A percentile compares a stretch with the other conserved stretches of the same genome.
phyloP scores from a whole-genome alignment of 1,140 invertebrate species.

The Lithobius niger region DNA sequence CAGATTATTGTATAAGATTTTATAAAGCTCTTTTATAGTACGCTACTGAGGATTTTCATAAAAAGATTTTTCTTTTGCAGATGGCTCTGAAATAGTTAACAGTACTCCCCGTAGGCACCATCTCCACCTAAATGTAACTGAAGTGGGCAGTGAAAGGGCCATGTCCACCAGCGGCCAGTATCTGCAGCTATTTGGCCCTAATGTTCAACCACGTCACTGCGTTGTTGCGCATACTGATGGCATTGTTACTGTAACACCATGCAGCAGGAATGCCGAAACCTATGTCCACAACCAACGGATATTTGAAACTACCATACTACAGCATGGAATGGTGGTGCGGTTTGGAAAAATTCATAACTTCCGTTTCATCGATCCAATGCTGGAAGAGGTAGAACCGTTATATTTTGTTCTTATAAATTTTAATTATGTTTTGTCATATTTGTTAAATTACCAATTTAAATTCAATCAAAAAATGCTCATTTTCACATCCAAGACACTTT shows the following conservation, averaged over 20 bases:
- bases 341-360: slow-evolving; percentile 82
- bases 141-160: slow-evolving; percentile 50
- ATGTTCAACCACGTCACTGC: slow-evolving; percentile 82
- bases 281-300: slow-evolving; percentile 86
- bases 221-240: slow-evolving; percentile 81
- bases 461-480: no score
- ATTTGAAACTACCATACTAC: slow-evolving; percentile 79
- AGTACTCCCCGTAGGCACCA: slow-evolving; percentile 40
- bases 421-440: no score
- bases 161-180: slow-evolving; percentile 31
- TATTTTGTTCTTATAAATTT: no score
- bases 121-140: slow-evolving; percentile 53
- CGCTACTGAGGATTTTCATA: no score
- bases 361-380: slow-evolving; percentile 79
- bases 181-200: slow-evolving; percentile 47
- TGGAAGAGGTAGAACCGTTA: slow-evolving; percentile 65
- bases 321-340: slow-evolving; percentile 71
- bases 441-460: no score
- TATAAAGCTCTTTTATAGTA: no score
- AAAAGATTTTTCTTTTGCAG: slow-evolving; percentile 27
- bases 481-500: no score
- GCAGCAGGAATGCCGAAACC: slow-evolving; percentile 79
- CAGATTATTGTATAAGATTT: no score
- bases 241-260: slow-evolving; percentile 84
- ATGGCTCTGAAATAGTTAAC: slow-evolving; percentile 46